These are phyloP conservation scores for Eurytoma californica DNA, from an alignment of 2,888 invertebrate species.

Conservation along the genomic window DNA sequence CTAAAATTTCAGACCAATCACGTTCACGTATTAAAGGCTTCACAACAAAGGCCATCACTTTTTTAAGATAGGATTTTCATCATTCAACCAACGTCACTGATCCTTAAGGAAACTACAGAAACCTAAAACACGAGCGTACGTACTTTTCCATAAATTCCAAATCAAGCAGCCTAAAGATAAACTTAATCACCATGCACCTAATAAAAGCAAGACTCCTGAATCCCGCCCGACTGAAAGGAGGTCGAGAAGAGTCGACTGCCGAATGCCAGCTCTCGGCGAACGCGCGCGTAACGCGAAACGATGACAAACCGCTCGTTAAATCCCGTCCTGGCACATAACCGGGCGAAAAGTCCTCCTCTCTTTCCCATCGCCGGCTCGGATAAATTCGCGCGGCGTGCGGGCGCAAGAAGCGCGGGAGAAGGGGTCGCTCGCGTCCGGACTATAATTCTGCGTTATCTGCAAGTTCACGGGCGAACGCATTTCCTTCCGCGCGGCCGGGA, in stretches of 20 bases:
- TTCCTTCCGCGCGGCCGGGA: conserved; percentile 58
- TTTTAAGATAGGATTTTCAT: too few relatives aligned
- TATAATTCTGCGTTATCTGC: conserved; percentile 73
- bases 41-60: too few relatives aligned
- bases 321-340: conserved; percentile 23
- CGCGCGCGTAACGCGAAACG: background rate
- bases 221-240: background rate
- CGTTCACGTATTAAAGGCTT: too few relatives aligned
- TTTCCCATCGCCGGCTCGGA: background rate
- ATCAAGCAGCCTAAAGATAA: too few relatives aligned
- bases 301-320: conserved; percentile 47
- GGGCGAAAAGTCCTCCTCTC: conserved; percentile 8
- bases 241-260: background rate
- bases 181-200: too few relatives aligned
- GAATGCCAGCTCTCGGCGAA: background rate
- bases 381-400: background rate
- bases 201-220: too few relatives aligned
- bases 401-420: conserved; percentile 8
- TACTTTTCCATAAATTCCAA: too few relatives aligned
- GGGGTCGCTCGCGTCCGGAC: conserved; percentile 61
- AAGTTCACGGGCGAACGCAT: conserved; percentile 72
- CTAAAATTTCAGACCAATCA: too few relatives aligned
- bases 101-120: too few relatives aligned
- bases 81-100: too few relatives aligned
- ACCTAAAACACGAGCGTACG: too few relatives aligned